Conservation (phyloP, 2,888 invertebrate species). For the Agrenia bidenticulata region DNA sequence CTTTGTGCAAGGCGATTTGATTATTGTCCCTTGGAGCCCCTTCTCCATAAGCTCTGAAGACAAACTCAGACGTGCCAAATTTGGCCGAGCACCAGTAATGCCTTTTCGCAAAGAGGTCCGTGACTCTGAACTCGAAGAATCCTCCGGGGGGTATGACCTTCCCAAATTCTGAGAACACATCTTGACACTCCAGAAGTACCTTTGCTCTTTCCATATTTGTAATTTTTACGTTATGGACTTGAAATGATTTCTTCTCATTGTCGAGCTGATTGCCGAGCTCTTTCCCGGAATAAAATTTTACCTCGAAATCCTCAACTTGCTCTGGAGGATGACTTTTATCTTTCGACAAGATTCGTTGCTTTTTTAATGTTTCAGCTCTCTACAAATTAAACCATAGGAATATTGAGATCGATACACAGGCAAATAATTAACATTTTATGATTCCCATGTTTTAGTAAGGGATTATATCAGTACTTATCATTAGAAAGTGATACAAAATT, state of each 20-base stretch:
- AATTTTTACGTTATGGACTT: constrained; percentile 42
- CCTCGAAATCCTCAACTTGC: constrained; percentile 38
- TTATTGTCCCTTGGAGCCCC: constrained; percentile 51
- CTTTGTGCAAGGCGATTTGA: constrained; percentile 37
- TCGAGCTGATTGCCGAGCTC: constrained; percentile 43
- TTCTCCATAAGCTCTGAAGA: constrained; percentile 50
- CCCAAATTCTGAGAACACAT: constrained; percentile 47
- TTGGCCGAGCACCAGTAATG: constrained; percentile 50
- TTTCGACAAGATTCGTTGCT: constrained; percentile 5
- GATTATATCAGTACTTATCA: too few species aligned
- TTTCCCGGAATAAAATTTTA: constrained; percentile 50
- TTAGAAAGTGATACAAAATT: too few species aligned
- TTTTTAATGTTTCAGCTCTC: constrained; percentile 11
- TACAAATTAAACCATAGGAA: constrained; percentile 10
- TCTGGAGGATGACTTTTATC: background rate
- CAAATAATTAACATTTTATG: too few species aligned
- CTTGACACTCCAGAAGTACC: constrained; percentile 43
- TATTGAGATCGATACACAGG: too few species aligned
- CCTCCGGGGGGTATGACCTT: constrained; percentile 40
- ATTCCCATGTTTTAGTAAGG: too few species aligned
- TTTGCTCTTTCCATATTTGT: constrained; percentile 40
- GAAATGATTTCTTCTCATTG: constrained; percentile 42
- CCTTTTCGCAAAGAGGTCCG: constrained; percentile 47
- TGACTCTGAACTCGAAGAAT: constrained; percentile 43
- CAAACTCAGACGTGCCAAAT: constrained; percentile 35